Conservation (phyloP, 2,113 vertebrate species). For the Pseudopodoces humilis region DNA sequence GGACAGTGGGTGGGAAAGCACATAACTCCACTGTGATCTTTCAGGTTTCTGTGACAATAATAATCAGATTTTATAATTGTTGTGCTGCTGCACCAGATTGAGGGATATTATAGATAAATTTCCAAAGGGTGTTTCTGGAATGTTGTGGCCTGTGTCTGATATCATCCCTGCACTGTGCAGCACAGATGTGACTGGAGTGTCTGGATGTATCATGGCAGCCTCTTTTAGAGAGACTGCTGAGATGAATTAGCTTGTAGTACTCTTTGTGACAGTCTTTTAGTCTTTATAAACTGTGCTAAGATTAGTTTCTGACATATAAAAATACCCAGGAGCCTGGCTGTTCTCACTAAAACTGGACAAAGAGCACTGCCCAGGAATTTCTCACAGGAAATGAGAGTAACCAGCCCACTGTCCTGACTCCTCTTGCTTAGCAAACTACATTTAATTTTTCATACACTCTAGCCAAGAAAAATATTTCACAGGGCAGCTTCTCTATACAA, state of each 20-base stretch:
- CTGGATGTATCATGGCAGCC: neutral
- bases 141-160: neutral
- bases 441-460: neutral
- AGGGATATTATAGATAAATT: neutral
- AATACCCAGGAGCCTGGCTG: neutral
- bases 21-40: accelerated
- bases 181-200: neutral
- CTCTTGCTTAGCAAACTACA: neutral
- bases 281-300: neutral
- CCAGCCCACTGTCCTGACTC: neutral
- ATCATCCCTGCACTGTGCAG: neutral
- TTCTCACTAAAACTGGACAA: neutral
- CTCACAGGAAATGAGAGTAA: neutral
- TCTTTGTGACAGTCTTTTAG: neutral
- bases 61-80: neutral
- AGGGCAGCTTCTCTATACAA: neutral
- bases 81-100: neutral
- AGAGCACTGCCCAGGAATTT: neutral
- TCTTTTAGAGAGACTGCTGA: neutral
- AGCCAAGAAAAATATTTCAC: neutral
- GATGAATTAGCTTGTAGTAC: neutral
- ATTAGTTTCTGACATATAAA: neutral
- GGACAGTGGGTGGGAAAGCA: neutral
- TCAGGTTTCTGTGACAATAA: neutral
- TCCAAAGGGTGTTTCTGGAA: neutral